Base-by-base conservation (phyloP, 1,140 invertebrate species). In the Papilio aristodemus region DNA sequence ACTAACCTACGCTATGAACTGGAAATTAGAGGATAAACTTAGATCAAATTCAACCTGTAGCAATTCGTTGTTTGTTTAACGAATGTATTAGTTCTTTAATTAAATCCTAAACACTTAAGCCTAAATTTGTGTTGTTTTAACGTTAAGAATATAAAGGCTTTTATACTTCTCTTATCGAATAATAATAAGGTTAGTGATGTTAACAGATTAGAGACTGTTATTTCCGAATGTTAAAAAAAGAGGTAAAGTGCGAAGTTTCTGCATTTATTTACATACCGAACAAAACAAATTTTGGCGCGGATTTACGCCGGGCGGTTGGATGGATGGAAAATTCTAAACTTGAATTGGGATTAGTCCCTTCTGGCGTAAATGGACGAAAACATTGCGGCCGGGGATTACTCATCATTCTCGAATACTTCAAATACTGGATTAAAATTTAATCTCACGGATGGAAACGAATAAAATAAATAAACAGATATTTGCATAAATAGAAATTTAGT, bases 331-430 rank as follows among this genome's bases (percentile, higher is more conserved):
- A 50, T 50, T 50, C 22, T 50, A 54, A 54, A 54, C 46, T 54
- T 54, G 46, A 25, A 54, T 54, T 54, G 46, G 46, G 46, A 54
- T 54, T 54, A 54, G 46, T 22, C 46, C 46, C 46, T 54, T 54
- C 46, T 54, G 46, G 46, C 46, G 46, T 54, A 54, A 54, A 54
- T 54, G 46, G 46, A 54, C 22, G 46, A 54, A 54, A 54, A 54
- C 46, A 54, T 54, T 54, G 46, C 19, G 9, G 22, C 3, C 22
- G 17, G 4, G 19, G 22, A 22, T 54, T 54, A 54, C 46, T 54
- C 46, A 25, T 22, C 46, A 54, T 54, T 54, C 22, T 54, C 17
- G 11, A 54, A 54, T 25, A 54, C 46, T 54, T 54, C 46, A 11
- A 54, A 54, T 54, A 4, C 19, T 54, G 46, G 19, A 54, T 50